Evolutionary conservation across 2,888 invertebrate genomes (phyloP).

Genomic region (Hyposoter didymator): DNA sequence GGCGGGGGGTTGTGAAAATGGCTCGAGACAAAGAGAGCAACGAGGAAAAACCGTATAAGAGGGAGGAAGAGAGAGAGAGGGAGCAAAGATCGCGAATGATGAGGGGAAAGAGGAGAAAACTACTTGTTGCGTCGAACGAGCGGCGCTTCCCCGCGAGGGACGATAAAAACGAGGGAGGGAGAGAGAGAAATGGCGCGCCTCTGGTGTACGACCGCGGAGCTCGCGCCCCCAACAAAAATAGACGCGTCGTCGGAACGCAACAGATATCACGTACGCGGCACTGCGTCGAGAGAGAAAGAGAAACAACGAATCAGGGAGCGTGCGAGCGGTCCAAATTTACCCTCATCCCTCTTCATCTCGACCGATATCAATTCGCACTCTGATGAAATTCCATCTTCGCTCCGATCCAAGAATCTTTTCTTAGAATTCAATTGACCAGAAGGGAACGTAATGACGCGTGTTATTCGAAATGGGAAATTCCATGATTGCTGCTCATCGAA

Average conservation of each 20-base stretch:
- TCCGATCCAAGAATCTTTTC: neutral
- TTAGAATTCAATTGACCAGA: slow-evolving; percentile 20
- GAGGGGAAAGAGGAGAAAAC: slow-evolving; percentile 73
- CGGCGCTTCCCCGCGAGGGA: slow-evolving; percentile 73
- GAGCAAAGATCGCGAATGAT: slow-evolving; percentile 61
- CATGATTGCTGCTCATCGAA: neutral
- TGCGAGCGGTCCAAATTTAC: slow-evolving; percentile 33
- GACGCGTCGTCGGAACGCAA: slow-evolving; percentile 80
- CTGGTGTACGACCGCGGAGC: slow-evolving; percentile 47
- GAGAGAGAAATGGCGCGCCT: slow-evolving; percentile 53
- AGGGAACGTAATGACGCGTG: slow-evolving; percentile 4
- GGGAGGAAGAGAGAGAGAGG: slow-evolving; percentile 51
- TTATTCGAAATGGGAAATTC: neutral
- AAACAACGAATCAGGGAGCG: slow-evolving; percentile 21
- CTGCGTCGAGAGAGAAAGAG: slow-evolving; percentile 30
- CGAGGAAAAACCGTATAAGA: slow-evolving; percentile 46
- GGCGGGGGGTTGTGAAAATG: slow-evolving; percentile 58
- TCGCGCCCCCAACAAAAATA: slow-evolving; percentile 76
- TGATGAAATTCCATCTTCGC: slow-evolving; percentile 6
- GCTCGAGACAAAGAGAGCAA: slow-evolving; percentile 55
- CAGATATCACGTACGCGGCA: slow-evolving; percentile 75
- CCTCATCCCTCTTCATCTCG: slow-evolving; percentile 34
- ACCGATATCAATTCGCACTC: slow-evolving; percentile 22
- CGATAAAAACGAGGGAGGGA: slow-evolving; percentile 11
- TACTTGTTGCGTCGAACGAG: slow-evolving; percentile 81